These are phyloP conservation scores for Ptychodera flava DNA, from an alignment of 35 echinoderm and acorn worm species.

Conservation along the genomic window DNA sequence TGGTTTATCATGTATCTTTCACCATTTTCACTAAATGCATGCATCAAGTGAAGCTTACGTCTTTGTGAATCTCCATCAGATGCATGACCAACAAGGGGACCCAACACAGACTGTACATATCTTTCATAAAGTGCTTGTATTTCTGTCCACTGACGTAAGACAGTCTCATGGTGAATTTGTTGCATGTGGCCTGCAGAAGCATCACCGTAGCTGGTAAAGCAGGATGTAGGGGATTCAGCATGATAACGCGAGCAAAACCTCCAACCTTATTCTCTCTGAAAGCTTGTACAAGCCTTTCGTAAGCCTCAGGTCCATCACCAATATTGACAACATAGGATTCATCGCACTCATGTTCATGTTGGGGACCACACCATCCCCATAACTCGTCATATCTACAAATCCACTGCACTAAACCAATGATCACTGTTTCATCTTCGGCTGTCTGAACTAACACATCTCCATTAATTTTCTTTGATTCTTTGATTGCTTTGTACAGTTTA, in stretches of 20 bases:
- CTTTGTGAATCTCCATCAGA: slow-evolving; percentile 21
- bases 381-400: no score
- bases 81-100: background rate
- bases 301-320: no score
- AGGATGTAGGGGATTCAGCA: slow-evolving; percentile 11
- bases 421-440: no score
- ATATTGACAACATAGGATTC: no score
- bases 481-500: no score
- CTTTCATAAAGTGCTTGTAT: slow-evolving; percentile 5
- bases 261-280: no score
- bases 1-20: background rate
- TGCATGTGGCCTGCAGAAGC: background rate
- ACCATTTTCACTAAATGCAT: slow-evolving; percentile 7
- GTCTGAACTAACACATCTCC: no score
- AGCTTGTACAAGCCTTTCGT: no score
- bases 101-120: background rate
- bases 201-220: background rate
- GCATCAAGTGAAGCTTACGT: background rate
- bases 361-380: no score
- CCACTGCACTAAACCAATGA: no score
- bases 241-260: background rate
- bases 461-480: no score
- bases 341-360: no score
- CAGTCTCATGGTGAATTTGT: slow-evolving; percentile 14
- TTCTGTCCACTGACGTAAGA: background rate